Evolutionary conservation across 2,888 invertebrate genomes (phyloP).

Genomic region (Caenorhabditis uteleia): DNA sequence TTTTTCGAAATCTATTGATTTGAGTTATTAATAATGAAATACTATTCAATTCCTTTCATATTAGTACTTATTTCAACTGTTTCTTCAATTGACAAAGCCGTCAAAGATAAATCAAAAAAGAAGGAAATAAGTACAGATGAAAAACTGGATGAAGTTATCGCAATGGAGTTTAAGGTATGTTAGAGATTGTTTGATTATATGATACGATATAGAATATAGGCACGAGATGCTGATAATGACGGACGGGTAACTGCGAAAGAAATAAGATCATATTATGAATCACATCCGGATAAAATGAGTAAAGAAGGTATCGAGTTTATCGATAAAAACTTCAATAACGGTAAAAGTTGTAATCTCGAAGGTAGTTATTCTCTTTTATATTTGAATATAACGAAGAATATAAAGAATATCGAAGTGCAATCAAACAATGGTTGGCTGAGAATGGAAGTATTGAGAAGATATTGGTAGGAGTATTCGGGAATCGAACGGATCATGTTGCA

Average conservation of each 20-base stretch:
- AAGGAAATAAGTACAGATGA: too few relatives aligned
- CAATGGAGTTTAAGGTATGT: slow-evolving; percentile 21
- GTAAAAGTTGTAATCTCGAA: slow-evolving; percentile 6
- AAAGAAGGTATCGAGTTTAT: slow-evolving; percentile 30
- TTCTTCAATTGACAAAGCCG: too few relatives aligned
- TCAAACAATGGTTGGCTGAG: slow-evolving; percentile 29
- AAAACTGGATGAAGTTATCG: slow-evolving; percentile 28
- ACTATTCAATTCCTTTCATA: too few relatives aligned
- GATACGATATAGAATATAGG: too few relatives aligned
- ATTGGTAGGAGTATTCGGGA: slow-evolving; percentile 23
- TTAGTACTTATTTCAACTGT: too few relatives aligned
- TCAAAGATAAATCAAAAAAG: too few relatives aligned
- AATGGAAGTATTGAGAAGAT: slow-evolving; percentile 25
- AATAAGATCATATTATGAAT: slow-evolving; percentile 23
- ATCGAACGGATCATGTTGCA: slow-evolving; percentile 3
- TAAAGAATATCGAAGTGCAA: slow-evolving; percentile 20
- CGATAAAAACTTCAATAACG: slow-evolving; percentile 20
- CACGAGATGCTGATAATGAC: slow-evolving; percentile 18
- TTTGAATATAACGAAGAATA: background rate
- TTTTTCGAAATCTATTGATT: too few relatives aligned
- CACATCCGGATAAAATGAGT: slow-evolving; percentile 31
- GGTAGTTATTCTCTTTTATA: slow-evolving; percentile 3
- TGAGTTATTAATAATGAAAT: too few relatives aligned
- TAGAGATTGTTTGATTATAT: too few relatives aligned
- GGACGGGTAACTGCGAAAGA: slow-evolving; percentile 17